These are phyloP conservation scores for Platycnemis pennipes DNA, from an alignment of 2,888 invertebrate species.

Conservation along the genomic window DNA sequence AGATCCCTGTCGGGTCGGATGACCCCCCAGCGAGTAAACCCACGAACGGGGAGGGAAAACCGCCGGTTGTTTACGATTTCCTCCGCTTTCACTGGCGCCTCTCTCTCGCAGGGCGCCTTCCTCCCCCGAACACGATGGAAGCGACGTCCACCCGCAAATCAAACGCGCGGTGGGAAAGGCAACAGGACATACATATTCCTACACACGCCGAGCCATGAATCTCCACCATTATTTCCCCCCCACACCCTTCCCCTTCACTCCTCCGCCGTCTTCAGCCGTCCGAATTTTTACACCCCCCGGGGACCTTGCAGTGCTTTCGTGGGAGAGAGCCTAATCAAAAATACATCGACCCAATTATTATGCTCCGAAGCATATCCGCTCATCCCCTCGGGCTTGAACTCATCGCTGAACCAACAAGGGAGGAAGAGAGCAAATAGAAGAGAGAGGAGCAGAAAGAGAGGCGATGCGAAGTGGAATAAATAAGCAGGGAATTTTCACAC, in stretches of 20 bases:
- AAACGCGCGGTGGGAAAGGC: not conserved
- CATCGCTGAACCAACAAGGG: not conserved
- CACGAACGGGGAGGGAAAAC: not conserved
- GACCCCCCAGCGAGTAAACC: not conserved
- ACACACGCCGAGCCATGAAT: not conserved
- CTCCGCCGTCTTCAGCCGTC: not conserved
- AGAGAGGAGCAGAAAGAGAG: not conserved
- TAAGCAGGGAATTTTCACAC: not conserved
- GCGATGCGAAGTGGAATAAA: not conserved
- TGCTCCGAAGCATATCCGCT: slow-evolving; percentile 1
- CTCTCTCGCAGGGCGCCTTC: not conserved
- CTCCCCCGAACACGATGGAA: not conserved
- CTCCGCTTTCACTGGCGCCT: slow-evolving; percentile 42
- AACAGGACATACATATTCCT: not conserved
- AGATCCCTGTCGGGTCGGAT: not conserved
- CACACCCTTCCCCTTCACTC: not conserved
- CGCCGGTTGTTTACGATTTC: slow-evolving; percentile 55
- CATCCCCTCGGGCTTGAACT: not conserved
- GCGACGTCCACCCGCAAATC: not conserved
- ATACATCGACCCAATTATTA: slow-evolving; percentile 39
- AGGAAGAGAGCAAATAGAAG: not conserved
- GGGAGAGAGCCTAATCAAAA: not conserved
- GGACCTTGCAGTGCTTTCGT: not conserved
- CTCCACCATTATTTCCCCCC: not conserved
- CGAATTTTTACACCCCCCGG: not conserved